These are phyloP conservation scores for Aplodontia rufa DNA, from an alignment of 2,113 vertebrate species.

Conservation along the genomic window DNA sequence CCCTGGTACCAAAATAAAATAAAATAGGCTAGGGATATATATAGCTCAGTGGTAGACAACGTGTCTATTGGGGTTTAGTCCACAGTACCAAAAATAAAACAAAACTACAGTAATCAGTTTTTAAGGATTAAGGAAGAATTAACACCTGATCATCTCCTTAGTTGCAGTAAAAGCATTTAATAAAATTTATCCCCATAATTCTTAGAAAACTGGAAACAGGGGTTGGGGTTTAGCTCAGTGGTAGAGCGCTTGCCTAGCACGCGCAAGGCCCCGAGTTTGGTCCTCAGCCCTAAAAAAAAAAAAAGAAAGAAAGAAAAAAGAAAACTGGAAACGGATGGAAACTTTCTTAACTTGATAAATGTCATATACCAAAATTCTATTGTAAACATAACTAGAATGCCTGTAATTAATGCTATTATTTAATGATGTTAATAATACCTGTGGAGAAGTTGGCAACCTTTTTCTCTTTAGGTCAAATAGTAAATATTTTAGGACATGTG, in stretches of 20 bases:
- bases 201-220: neutral
- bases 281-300: no score
- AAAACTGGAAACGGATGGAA: neutral
- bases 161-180: neutral
- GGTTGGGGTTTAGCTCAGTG: no score
- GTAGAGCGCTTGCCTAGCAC: no score
- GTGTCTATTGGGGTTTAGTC: no score
- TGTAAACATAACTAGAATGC: neutral
- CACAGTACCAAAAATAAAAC: no score
- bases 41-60: no score
- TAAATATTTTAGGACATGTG: neutral
- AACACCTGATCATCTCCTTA: neutral
- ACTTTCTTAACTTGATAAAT: neutral
- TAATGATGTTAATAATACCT: neutral
- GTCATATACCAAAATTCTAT: neutral
- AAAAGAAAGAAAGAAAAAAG: no score
- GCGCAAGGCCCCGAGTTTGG: no score
- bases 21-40: no score
- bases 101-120: no score
- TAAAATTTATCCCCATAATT: neutral
- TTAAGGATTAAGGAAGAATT: neutral
- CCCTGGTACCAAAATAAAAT: no score
- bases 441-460: neutral
- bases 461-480: neutral
- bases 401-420: neutral